Base-by-base conservation (phyloP, 2,888 invertebrate genomes). In the Aethes cnicana region DNA sequence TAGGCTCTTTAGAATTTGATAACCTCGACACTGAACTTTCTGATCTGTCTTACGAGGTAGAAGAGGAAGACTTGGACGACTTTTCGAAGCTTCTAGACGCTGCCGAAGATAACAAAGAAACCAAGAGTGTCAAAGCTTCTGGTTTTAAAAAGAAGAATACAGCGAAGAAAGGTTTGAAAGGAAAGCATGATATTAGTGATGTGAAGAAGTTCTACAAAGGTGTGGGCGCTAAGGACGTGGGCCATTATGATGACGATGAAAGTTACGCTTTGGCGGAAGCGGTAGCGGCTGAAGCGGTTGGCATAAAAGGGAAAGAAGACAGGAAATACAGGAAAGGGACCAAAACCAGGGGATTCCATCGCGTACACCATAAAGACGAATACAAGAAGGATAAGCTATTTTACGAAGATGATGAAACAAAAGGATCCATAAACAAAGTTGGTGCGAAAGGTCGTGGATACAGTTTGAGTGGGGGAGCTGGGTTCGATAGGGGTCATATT, bases 301-400 rank as follows among this genome's bases (percentile, higher is more conserved):
- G 83, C 0, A 65, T 80, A 0, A 81, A 76, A 33, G 89, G 84
- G 18, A 84, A 82, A 17, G 82, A 85, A 61, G 84, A 84, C 32
- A 83, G 81, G 17, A 91, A 84, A 30, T 91, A 90, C 61, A 86
- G 77, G 59, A 91, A 91, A 65, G 91, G 91, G 0, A 87, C 87
- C 11, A 91, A 91, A 66, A 91, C 91, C 0, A 84, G 86, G 59
- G 92, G 92, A 2, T 92, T 88, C 66, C 91, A 92, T 61, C 87
- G 84, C 58, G 85, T 91, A 0, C 90, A 91, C 53, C 92, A 92
- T 64, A 92, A 91, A 71, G 91, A 92, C 60, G 92, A 92, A 66
- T 92, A 91, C 64, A 90, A 92, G 59, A 92, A 92, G 64, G 90
- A 92, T 48, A 91, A 91, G 64, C 78, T 89, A 52, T 91, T 91